Percentiles rank a stretch among this genome's conserved stretches.
Evolutionary conservation across 2,113 vertebrate genomes (phyloP).

Genomic region (Alethe diademata): DNA sequence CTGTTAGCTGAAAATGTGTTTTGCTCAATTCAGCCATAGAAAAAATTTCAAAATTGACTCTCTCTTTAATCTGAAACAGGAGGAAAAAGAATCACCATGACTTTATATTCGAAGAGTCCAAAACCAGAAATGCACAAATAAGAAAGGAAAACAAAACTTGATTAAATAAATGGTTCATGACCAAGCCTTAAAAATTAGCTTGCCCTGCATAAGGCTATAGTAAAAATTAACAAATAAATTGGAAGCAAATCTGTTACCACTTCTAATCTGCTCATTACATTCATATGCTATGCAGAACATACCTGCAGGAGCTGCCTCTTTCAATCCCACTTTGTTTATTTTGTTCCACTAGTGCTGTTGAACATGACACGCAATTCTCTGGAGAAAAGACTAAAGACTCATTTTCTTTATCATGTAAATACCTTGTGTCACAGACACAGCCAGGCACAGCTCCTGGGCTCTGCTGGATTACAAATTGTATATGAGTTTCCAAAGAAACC

Average conservation of each 20-base stretch:
- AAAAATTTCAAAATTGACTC: not conserved
- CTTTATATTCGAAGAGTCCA: not conserved
- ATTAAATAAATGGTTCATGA: not conserved
- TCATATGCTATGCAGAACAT: not conserved
- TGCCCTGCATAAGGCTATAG: not conserved
- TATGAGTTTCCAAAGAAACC: not conserved
- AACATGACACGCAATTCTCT: not conserved
- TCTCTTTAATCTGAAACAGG: not conserved
- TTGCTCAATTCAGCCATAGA: not conserved
- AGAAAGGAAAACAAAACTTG: not conserved
- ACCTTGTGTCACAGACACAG: not conserved
- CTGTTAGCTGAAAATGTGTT: not conserved
- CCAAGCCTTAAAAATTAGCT: not conserved
- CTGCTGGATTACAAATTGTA: not conserved
- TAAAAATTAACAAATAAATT: not conserved
- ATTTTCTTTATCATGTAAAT: not conserved
- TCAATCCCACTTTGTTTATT: not conserved
- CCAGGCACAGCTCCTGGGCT: not conserved
- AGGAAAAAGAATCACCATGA: not conserved
- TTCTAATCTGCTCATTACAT: not conserved
- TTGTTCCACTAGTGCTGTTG: not conserved
- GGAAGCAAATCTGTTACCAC: not conserved
- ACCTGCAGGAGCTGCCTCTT: not conserved
- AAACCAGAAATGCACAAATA: not conserved
- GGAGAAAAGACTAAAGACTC: not conserved